These are phyloP conservation scores for Glaucomys volans DNA, from an alignment of 2,113 vertebrate species.

Conservation along the genomic window DNA sequence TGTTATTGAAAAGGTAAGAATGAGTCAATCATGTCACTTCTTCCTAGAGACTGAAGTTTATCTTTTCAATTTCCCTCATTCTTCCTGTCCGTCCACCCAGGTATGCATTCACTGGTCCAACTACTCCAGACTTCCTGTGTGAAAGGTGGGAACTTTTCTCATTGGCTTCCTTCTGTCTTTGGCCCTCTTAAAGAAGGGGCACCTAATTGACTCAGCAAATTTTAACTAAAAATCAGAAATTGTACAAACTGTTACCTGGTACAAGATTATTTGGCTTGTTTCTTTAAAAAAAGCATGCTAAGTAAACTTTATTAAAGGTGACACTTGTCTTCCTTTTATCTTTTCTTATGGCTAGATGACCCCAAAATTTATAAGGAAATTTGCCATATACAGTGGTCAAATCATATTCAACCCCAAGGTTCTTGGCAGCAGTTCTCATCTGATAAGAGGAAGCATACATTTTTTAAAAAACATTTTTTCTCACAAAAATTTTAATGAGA, in stretches of 20 bases:
- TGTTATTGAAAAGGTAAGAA: neutral
- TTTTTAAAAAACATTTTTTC: constrained; percentile 55
- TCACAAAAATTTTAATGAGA: constrained; percentile 48
- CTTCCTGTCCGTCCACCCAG: neutral
- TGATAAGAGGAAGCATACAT: constrained; percentile 34
- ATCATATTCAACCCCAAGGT: neutral
- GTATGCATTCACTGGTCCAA: neutral
- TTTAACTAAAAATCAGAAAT: constrained; percentile 58
- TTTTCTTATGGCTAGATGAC: neutral
- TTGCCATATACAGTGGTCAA: neutral
- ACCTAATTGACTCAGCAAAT: neutral
- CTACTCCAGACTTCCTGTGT: neutral
- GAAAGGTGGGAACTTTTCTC: neutral
- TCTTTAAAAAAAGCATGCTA: neutral
- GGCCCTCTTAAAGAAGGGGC: neutral
- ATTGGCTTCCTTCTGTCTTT: neutral
- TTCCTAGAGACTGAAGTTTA: neutral
- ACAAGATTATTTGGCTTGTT: neutral
- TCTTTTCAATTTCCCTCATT: neutral
- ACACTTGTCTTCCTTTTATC: constrained; percentile 2
- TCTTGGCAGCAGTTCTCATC: constrained; percentile 17
- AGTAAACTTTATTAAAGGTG: constrained; percentile 14
- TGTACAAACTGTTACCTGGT: neutral
- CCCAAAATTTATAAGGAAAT: constrained; percentile 14
- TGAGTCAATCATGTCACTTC: neutral